Evolutionary conservation across 2,888 invertebrate species (phyloP).

Genomic region (Dasypolia templi): DNA sequence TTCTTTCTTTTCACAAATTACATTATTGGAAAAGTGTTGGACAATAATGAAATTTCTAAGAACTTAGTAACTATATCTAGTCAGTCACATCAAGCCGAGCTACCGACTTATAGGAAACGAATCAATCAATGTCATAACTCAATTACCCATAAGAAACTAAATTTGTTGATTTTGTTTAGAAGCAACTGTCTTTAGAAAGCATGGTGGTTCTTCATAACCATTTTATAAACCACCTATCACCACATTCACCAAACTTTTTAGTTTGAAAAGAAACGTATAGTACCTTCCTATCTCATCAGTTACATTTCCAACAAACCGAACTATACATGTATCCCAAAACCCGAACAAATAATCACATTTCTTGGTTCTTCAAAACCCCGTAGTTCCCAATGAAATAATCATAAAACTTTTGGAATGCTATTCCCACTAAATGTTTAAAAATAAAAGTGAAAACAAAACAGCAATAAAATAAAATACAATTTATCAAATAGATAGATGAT

Average conservation of each 20-base stretch:
- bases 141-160: background rate
- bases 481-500: constrained; percentile 43
- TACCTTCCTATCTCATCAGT: background rate
- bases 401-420: constrained; percentile 27
- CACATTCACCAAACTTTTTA: background rate
- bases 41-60: background rate
- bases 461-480: constrained; percentile 33
- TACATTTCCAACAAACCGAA: background rate
- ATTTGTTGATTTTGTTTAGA: background rate
- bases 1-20: background rate
- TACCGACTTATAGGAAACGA: background rate
- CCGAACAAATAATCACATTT: background rate
- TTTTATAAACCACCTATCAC: no score
- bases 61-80: background rate
- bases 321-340: background rate
- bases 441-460: constrained; percentile 14
- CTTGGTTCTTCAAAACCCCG: constrained; percentile 16
- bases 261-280: background rate
- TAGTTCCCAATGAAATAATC: constrained; percentile 6
- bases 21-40: background rate
- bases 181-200: background rate
- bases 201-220: no score
- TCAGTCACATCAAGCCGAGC: background rate
- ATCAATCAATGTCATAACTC: background rate
- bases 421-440: constrained; percentile 1